These are phyloP conservation scores for Acipenser oxyrinchus DNA, from an alignment of 2,797 vertebrate genomes.

Conservation along the genomic window DNA sequence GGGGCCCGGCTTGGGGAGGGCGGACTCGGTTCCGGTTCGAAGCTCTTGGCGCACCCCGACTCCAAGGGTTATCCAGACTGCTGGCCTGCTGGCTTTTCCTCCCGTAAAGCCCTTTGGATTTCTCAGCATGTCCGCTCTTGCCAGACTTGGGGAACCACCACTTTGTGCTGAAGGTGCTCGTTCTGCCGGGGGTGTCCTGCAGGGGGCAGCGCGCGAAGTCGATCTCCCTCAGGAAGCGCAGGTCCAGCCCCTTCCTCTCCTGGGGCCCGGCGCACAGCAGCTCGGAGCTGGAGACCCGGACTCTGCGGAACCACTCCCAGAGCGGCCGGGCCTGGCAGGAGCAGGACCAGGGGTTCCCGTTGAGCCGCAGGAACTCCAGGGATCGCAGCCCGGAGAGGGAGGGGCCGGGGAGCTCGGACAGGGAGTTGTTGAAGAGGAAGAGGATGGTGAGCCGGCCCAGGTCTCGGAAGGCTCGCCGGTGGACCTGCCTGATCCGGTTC, in stretches of 20 bases:
- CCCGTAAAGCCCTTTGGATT: slow-evolving; percentile 37
- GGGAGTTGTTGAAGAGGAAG: slow-evolving; percentile 69
- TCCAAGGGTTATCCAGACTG: slow-evolving; percentile 25
- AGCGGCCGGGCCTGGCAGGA: slow-evolving; percentile 49
- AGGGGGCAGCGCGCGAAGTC: slow-evolving; percentile 52
- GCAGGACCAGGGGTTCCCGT: slow-evolving; percentile 65
- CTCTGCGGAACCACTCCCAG: slow-evolving; percentile 46
- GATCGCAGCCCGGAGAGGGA: slow-evolving; percentile 53
- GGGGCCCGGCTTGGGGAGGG: slow-evolving; percentile 9
- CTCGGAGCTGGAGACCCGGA: slow-evolving; percentile 55
- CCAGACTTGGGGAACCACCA: background rate
- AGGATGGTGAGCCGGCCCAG: slow-evolving; percentile 64
- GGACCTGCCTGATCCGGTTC: slow-evolving; percentile 56
- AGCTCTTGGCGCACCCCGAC: background rate
- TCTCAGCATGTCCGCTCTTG: too few species aligned
- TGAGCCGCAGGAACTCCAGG: slow-evolving; percentile 64
- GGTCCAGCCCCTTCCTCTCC: slow-evolving; percentile 46
- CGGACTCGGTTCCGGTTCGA: background rate
- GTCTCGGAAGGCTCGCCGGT: slow-evolving; percentile 54
- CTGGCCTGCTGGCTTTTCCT: slow-evolving; percentile 41
- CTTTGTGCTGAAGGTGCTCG: slow-evolving; percentile 8
- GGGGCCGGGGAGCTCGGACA: slow-evolving; percentile 54
- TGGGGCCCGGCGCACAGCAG: slow-evolving; percentile 52
- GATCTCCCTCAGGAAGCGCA: slow-evolving; percentile 47
- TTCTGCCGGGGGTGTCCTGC: slow-evolving; percentile 18